Conservation (phyloP, 2,888 invertebrate species). For the Diploptera punctata region DNA sequence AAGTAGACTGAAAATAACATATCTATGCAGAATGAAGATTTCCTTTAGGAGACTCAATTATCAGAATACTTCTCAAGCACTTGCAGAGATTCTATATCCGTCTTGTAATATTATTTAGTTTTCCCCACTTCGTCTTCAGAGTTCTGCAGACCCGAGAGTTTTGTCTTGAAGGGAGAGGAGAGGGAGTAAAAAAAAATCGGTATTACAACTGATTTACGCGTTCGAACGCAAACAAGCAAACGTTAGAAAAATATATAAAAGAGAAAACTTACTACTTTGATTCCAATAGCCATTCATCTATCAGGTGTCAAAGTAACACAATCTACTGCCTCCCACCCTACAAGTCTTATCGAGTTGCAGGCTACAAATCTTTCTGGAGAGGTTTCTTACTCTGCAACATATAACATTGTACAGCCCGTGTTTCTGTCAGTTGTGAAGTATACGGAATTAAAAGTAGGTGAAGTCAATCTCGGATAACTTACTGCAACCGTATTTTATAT, state of each 20-base stretch:
- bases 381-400: background rate
- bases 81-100: no score
- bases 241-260: constrained; percentile 22
- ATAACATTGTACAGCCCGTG: background rate
- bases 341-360: constrained; percentile 17
- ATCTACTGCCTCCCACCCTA: constrained; percentile 24
- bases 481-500: no score
- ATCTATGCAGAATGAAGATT: no score
- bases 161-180: background rate
- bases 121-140: background rate
- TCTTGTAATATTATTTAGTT: no score
- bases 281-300: constrained; percentile 41
- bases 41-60: no score
- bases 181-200: background rate
- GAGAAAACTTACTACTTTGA: constrained; percentile 22
- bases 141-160: background rate
- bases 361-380: constrained; percentile 20
- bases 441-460: background rate
- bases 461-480: background rate
- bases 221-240: constrained; percentile 30
- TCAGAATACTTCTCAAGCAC: no score
- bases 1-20: no score
- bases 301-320: constrained; percentile 39
- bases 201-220: constrained; percentile 34
- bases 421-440: background rate